phyloP scores from a whole-genome alignment of 2,797 vertebrate species.

The Allobates femoralis region DNA sequence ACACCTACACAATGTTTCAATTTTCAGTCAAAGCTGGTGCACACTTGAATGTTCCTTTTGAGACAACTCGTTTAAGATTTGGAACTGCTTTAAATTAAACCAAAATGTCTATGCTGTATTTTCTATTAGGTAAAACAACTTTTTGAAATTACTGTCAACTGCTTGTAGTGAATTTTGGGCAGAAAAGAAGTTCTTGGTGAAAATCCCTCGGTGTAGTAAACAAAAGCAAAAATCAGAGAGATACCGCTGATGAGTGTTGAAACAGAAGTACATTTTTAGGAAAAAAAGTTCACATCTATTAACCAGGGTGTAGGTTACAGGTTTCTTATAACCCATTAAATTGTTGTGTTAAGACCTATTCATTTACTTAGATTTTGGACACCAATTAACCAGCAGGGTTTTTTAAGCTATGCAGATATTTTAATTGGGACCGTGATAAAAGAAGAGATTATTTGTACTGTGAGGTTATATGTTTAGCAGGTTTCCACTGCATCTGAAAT shows the following conservation, averaged over 20 bases:
- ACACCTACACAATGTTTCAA: too few relatives aligned
- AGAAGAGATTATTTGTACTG: slow-evolving; percentile 53
- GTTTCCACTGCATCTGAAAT: slow-evolving; percentile 44
- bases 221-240: neutral
- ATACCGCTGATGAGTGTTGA: slow-evolving; percentile 1
- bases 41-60: too few relatives aligned
- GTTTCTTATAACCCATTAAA: slow-evolving; percentile 35
- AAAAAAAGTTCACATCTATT: slow-evolving; percentile 21
- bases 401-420: slow-evolving; percentile 50
- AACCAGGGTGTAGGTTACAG: slow-evolving; percentile 20
- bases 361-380: slow-evolving; percentile 47
- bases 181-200: neutral
- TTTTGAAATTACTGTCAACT: neutral
- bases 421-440: slow-evolving; percentile 56
- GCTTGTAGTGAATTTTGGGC: neutral
- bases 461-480: slow-evolving; percentile 57
- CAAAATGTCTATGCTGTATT: neutral
- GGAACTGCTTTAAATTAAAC: neutral
- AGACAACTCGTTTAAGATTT: neutral
- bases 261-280: slow-evolving; percentile 32
- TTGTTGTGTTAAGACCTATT: slow-evolving; percentile 45
- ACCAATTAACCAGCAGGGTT: slow-evolving; percentile 50
- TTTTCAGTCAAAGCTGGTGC: too few relatives aligned
- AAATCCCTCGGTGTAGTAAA: neutral
- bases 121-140: too few relatives aligned